Evolutionary conservation across 2,797 vertebrate species (phyloP), one percentile per base, ranked within the genome.

Genomic region (Acipenser ruthenus): DNA sequence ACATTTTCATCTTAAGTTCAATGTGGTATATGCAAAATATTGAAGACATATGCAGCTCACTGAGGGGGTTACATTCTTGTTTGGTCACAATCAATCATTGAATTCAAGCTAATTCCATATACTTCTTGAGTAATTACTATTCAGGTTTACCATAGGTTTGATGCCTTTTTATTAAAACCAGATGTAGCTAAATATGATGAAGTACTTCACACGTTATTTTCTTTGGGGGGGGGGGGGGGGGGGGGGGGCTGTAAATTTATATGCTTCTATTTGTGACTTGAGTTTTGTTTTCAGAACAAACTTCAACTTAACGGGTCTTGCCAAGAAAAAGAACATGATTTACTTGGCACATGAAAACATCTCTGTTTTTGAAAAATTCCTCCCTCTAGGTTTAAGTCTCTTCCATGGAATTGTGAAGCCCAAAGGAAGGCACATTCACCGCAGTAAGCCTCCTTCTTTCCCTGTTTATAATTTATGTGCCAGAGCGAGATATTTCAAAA

Each of bases 381-480:
- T 10, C 37, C 23, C 55, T 50, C 62, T 51, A 49, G 8, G 11
- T 6, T 59, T 11, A 18, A 11, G 48, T 18, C n/a, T 13, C 13
- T 65, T 48, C 58, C 60, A 65, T 63, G 64, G 60, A 50, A 56
- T 59, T 49, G 50, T 12, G 49, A 15, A 13, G 61, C 52, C 50
- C 58, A 56, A 55, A 64, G 56, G 50, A 55, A 64, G 56, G 55
- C 63, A 68, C 10, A 50, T 64, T 64, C 67, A 59, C 12, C 10
- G 48, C 23, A 60, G 67, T 65, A 65, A 63, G 61, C 56, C 15
- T 64, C 52, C 13, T 10, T 13, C 50, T 48, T 67, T 62, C 51
- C 60, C 67, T 67, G 69, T 73, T 64, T 60, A 62, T 50, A 51
- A 62, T 66, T 67, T 60, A 67, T 56, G 56, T 49, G 51, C 56